Conservation (phyloP, 2,113 vertebrate species). For the Chinchilla lanigera region DNA sequence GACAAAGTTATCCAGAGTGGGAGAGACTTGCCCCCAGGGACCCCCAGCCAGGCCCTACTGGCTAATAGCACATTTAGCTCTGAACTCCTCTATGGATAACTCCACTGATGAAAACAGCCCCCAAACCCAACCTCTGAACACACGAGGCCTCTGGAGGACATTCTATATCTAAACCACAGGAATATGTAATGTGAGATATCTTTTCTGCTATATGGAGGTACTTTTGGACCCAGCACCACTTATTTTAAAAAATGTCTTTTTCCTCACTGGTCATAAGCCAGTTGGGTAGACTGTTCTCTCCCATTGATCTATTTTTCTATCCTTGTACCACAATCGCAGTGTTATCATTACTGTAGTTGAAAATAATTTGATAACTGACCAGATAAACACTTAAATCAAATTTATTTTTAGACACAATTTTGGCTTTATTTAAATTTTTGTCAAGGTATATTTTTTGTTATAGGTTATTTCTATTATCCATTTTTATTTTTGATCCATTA, state of each 20-base stretch:
- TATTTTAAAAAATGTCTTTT: neutral
- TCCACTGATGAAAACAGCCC: neutral
- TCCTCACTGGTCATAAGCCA: neutral
- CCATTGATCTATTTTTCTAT: neutral
- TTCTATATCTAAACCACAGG: neutral
- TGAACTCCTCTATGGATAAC: neutral
- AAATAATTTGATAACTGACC: neutral
- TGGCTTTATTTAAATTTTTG: neutral
- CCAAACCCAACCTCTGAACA: neutral
- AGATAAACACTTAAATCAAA: neutral
- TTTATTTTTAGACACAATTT: neutral
- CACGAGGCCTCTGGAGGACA: neutral
- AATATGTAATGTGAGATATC: neutral
- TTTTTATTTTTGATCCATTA: neutral
- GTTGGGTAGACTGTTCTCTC: neutral
- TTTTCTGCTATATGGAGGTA: neutral
- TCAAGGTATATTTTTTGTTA: neutral
- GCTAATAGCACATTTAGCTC: neutral
- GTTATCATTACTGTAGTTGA: neutral
- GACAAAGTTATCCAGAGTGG: neutral
- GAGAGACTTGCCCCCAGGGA: neutral
- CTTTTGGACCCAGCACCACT: neutral
- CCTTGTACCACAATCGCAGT: neutral
- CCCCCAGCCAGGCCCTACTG: neutral
- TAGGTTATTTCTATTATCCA: neutral